Evolutionary conservation across 2,888 invertebrate species (phyloP).

Genomic region (Lomographa bimaculata): DNA sequence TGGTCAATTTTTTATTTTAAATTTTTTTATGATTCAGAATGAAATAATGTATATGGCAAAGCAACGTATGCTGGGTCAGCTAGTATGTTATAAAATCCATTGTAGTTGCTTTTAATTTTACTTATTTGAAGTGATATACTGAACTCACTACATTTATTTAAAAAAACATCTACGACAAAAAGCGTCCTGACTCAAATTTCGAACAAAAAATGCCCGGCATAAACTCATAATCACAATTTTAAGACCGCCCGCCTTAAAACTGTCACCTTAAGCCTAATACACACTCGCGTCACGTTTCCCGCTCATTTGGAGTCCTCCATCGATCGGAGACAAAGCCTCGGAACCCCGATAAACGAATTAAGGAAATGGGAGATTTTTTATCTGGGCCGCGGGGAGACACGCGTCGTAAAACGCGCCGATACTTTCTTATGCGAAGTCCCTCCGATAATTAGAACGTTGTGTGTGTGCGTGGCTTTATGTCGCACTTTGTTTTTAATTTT

Average conservation of each 20-base stretch:
- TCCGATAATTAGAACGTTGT: constrained; percentile 77
- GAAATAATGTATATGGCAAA: too few species aligned
- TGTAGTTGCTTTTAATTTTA: too few species aligned
- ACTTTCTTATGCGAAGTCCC: constrained; percentile 83
- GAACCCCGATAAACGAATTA: constrained; percentile 83
- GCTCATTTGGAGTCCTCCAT: constrained; percentile 80
- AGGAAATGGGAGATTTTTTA: constrained; percentile 84
- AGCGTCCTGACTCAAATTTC: too few species aligned
- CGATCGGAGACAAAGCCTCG: constrained; percentile 83
- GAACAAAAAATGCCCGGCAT: too few species aligned
- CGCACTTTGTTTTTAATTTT: constrained; percentile 75
- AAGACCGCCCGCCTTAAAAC: constrained; percentile 40
- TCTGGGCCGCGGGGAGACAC: constrained; percentile 73
- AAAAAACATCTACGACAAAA: too few species aligned
- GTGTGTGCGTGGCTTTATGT: constrained; percentile 62
- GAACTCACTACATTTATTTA: too few species aligned
- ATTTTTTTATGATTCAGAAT: too few species aligned
- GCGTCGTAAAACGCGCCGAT: constrained; percentile 82
- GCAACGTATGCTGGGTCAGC: too few species aligned
- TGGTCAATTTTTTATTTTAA: too few species aligned
- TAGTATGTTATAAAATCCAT: too few species aligned
- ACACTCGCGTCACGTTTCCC: constrained; percentile 78
- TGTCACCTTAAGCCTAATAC: constrained; percentile 74
- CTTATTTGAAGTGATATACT: too few species aligned
- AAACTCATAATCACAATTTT: constrained; percentile 32